A percentile compares a stretch with the other conserved stretches of the same genome.
phyloP scores from a whole-genome alignment of 2,113 vertebrate genomes.

The Raphicerus campestris region DNA sequence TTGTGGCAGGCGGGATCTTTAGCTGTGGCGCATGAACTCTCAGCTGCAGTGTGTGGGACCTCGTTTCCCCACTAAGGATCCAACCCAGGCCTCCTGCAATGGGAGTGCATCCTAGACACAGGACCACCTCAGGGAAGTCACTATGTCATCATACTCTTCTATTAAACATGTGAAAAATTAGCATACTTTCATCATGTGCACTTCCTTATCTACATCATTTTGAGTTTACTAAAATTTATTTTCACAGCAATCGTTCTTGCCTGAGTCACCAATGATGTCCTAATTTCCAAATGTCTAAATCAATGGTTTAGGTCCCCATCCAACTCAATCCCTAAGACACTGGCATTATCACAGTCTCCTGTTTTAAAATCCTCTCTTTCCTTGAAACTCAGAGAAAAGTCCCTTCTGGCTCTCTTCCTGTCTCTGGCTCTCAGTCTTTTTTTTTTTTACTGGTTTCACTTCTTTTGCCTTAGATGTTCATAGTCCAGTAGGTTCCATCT shows the following conservation, averaged over 20 bases:
- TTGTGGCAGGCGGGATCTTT: background rate
- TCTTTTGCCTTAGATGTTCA: background rate
- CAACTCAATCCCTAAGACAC: background rate
- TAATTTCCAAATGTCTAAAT: background rate
- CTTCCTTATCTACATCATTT: background rate
- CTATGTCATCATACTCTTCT: background rate
- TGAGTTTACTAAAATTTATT: background rate
- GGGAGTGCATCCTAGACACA: background rate
- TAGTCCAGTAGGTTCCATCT: background rate
- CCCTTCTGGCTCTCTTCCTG: background rate
- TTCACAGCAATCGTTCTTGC: background rate
- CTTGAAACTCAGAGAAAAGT: background rate
- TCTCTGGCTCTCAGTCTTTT: background rate
- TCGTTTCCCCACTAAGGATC: background rate
- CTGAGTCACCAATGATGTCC: background rate
- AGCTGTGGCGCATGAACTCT: rapidly evolving
- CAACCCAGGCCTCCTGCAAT: background rate
- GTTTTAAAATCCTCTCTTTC: background rate
- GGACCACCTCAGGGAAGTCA: background rate
- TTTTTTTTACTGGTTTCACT: background rate
- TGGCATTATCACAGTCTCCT: background rate
- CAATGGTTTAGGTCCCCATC: background rate
- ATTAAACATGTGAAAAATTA: background rate
- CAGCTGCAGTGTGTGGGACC: background rate
- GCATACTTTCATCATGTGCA: background rate